phyloP scores from a whole-genome alignment of 2,113 vertebrate genomes.

The Callipepla californica region DNA sequence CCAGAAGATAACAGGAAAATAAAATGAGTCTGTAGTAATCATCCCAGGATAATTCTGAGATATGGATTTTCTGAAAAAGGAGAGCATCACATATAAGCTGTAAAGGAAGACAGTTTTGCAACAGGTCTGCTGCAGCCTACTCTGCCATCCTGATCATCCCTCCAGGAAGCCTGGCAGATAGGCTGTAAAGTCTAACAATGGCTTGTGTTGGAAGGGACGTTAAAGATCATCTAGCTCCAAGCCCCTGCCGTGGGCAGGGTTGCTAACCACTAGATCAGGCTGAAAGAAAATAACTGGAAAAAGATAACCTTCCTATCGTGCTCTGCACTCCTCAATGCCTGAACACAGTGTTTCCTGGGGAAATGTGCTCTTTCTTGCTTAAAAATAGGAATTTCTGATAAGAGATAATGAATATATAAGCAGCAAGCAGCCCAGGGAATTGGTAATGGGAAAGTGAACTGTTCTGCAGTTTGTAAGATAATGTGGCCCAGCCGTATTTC shows the following conservation, averaged over 20 bases:
- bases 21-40: not conserved
- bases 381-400: not conserved
- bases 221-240: no score
- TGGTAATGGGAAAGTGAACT: not conserved
- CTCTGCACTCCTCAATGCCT: not conserved
- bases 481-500: not conserved
- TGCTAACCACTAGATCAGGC: no score
- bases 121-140: accelerated
- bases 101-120: not conserved
- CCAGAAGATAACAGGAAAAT: not conserved
- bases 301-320: accelerated
- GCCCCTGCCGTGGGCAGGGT: no score
- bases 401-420: not conserved
- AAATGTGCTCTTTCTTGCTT: accelerated
- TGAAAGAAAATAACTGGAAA: not conserved
- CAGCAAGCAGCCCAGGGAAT: not conserved
- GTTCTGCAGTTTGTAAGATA: not conserved
- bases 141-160: not conserved
- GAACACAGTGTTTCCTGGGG: not conserved
- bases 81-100: not conserved
- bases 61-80: not conserved
- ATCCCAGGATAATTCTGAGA: not conserved
- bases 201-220: no score
- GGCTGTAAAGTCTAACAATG: not conserved
- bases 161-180: accelerated